A percentile compares a stretch with the other conserved stretches of the same genome.
Conservation (phyloP, 2,888 invertebrate species). For the Euplagia quadripunctaria region DNA sequence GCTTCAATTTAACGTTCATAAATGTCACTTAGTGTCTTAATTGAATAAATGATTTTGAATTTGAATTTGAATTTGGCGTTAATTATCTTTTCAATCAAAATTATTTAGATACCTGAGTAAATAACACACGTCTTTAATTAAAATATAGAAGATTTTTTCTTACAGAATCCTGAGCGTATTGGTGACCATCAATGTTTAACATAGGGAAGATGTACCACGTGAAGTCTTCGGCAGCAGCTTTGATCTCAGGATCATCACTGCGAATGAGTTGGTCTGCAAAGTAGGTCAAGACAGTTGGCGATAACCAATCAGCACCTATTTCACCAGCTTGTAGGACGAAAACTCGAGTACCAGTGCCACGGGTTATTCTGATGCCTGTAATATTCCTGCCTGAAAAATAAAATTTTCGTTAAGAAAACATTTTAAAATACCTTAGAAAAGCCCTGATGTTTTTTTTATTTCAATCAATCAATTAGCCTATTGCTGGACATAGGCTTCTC, state of each 20-base stretch:
- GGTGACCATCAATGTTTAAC: constrained; percentile 93
- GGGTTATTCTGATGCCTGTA: constrained; percentile 78
- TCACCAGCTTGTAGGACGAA: constrained; percentile 86
- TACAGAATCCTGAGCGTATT: constrained; percentile 88
- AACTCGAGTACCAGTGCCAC: constrained; percentile 61
- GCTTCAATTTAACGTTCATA: too few species aligned
- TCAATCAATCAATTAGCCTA: too few species aligned
- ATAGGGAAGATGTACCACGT: constrained; percentile 93
- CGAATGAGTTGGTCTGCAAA: constrained; percentile 88
- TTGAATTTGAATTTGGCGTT: too few species aligned
- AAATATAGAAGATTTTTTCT: constrained; percentile 37
- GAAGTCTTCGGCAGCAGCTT: constrained; percentile 82
- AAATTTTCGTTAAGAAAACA: neutral
- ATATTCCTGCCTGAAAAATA: constrained; percentile 74
- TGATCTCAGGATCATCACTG: constrained; percentile 82
- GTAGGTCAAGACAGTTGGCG: constrained; percentile 89
- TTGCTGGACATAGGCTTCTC: too few species aligned
- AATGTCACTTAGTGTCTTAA: too few species aligned
- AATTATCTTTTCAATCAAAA: too few species aligned
- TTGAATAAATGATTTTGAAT: too few species aligned
- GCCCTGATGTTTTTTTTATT: too few species aligned
- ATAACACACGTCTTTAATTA: neutral
- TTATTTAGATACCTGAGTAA: too few species aligned
- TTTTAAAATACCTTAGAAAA: too few species aligned
- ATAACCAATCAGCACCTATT: constrained; percentile 93